A percentile compares a stretch with the other conserved stretches of the same genome.
Conservation (phyloP, 2,797 vertebrate species). For the Tinamus major region DNA sequence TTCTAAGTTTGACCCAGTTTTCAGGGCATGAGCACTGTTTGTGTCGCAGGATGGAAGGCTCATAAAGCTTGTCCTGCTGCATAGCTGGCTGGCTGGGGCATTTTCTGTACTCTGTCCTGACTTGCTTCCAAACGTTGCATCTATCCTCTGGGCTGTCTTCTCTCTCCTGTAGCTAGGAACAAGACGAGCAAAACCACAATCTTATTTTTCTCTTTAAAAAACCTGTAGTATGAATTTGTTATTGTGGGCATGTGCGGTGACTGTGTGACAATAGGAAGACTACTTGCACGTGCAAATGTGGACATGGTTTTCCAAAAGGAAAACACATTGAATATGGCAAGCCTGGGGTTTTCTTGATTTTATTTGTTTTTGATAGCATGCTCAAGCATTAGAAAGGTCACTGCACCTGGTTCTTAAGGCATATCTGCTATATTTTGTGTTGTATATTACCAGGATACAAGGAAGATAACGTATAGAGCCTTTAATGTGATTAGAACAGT, state of each 20-base stretch:
- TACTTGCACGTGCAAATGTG: not conserved
- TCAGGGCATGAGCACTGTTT: not conserved
- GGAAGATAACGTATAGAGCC: not conserved
- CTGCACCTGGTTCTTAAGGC: not conserved
- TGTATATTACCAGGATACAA: constrained; percentile 4
- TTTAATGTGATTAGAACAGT: constrained; percentile 20
- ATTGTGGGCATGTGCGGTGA: accelerated
- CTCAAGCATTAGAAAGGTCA: not conserved
- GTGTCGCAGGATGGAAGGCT: not conserved
- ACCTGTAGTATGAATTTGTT: not conserved
- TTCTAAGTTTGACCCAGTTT: not conserved
- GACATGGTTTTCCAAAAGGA: not conserved
- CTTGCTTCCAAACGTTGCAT: not conserved
- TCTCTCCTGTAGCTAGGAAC: not conserved
- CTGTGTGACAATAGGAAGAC: not conserved
- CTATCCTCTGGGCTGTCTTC: not conserved
- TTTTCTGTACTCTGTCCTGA: not conserved
- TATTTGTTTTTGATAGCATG: not conserved
- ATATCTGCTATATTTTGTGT: not conserved
- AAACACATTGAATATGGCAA: not conserved
- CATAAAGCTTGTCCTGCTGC: not conserved
- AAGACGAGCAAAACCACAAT: not conserved
- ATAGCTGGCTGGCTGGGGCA: not conserved
- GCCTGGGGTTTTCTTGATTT: not conserved
- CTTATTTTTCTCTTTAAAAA: not conserved